Evolutionary conservation across 2,113 vertebrate genomes (phyloP).

Genomic region (Axis porcinus): DNA sequence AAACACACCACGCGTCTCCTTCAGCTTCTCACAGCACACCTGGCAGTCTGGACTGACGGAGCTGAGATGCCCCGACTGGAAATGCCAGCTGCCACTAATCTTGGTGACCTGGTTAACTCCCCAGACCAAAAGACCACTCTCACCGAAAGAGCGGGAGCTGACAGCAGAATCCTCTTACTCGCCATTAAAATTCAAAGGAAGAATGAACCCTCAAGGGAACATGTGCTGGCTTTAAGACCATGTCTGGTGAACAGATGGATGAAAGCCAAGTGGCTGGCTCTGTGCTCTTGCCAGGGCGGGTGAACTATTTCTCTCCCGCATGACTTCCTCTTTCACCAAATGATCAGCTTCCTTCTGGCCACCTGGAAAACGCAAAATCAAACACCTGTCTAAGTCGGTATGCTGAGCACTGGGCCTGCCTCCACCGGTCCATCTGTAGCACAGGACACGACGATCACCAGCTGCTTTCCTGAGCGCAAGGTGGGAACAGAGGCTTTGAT

Average conservation of each 20-base stretch:
- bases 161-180: background rate
- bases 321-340: slow-evolving; percentile 48
- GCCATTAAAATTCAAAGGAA: slow-evolving; percentile 40
- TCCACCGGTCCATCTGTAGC: slow-evolving; percentile 76
- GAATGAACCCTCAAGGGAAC: background rate
- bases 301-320: slow-evolving; percentile 57
- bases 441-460: slow-evolving; percentile 77
- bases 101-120: background rate
- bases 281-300: slow-evolving; percentile 56
- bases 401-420: slow-evolving; percentile 72
- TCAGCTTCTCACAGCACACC: background rate
- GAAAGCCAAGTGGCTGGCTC: slow-evolving; percentile 51
- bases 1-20: background rate
- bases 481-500: slow-evolving; percentile 73
- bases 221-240: slow-evolving; percentile 30
- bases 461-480: slow-evolving; percentile 79
- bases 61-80: background rate
- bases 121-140: background rate
- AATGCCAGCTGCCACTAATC: background rate
- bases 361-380: slow-evolving; percentile 74
- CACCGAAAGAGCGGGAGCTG: background rate
- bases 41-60: background rate
- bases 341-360: slow-evolving; percentile 73
- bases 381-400: slow-evolving; percentile 82
- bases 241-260: slow-evolving; percentile 49